Percentiles rank a stretch among this genome's conserved stretches.
Evolutionary conservation across 2,797 vertebrate genomes (phyloP).

Genomic region (Cryptoprocta ferox): DNA sequence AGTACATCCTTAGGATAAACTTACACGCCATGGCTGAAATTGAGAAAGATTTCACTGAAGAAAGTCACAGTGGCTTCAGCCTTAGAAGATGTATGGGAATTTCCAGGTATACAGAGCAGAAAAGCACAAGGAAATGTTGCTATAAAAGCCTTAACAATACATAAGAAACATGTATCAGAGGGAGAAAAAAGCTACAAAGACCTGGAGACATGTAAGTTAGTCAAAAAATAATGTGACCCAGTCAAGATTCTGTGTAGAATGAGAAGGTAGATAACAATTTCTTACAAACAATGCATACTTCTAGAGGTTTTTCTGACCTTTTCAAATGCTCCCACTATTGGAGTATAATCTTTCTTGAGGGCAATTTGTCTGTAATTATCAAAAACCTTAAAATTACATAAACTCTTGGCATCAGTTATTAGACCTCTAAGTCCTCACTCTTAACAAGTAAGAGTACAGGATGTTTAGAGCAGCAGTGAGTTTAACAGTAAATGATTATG

Average conservation of each 20-base stretch:
- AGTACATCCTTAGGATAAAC: background rate
- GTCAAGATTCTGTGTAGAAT: background rate
- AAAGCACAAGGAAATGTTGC: background rate
- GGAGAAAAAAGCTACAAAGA: background rate
- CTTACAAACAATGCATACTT: background rate
- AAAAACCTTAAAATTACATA: slow-evolving; percentile 28
- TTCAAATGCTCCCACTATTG: background rate
- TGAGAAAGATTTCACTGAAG: slow-evolving; percentile 42
- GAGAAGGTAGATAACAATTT: background rate
- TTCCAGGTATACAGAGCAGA: background rate
- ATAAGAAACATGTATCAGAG: background rate
- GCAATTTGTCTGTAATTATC: background rate
- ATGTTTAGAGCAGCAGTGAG: background rate
- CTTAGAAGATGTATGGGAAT: background rate
- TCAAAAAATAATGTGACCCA: background rate
- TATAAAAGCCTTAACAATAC: background rate
- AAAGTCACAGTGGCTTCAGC: background rate
- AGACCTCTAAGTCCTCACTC: background rate
- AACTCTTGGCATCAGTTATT: background rate
- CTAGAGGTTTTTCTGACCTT: background rate
- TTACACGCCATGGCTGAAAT: background rate
- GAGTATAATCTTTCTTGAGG: background rate
- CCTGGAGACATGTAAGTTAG: background rate
- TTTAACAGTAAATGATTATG: background rate
- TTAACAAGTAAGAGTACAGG: background rate